Evolutionary conservation across 2,797 vertebrate species (phyloP).

Genomic region (Knipowitschia caucasica): DNA sequence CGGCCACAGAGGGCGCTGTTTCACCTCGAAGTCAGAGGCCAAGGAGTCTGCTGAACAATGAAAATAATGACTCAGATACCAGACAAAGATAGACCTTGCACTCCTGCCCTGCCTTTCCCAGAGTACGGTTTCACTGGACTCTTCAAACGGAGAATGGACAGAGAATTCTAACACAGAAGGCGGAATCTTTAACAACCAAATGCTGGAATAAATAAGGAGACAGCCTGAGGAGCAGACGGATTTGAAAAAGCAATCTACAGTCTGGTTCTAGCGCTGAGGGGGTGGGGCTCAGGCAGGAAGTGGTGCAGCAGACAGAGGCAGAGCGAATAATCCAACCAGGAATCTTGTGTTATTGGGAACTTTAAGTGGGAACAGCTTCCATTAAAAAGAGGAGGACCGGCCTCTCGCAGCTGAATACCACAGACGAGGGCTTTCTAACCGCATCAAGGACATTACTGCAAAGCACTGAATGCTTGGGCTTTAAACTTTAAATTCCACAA

Average conservation of each 20-base stretch:
- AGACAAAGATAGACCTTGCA: constrained; percentile 63
- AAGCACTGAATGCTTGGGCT: constrained; percentile 34
- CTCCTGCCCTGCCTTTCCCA: constrained; percentile 37
- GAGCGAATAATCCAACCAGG: constrained; percentile 52
- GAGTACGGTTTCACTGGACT: no score
- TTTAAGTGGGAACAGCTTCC: constrained; percentile 24
- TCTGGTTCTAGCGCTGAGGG: constrained; percentile 43
- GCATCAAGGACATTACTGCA: constrained; percentile 35
- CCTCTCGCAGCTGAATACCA: constrained; percentile 10
- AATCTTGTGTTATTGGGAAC: constrained; percentile 43
- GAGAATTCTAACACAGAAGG: no score
- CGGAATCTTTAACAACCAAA: neutral
- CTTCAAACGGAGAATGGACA: no score
- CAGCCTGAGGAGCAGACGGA: constrained; percentile 59
- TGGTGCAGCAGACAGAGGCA: constrained; percentile 48
- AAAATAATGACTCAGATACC: constrained; percentile 61
- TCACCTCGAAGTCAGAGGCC: constrained; percentile 24
- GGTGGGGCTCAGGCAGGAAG: constrained; percentile 49
- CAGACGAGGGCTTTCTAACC: constrained; percentile 5
- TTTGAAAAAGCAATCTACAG: constrained; percentile 57
- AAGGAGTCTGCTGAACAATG: constrained; percentile 53
- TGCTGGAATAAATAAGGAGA: constrained; percentile 11
- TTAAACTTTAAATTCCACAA: constrained; percentile 13
- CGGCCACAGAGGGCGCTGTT: constrained; percentile 57
- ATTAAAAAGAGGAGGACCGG: constrained; percentile 9